Percentiles rank a stretch among this genome's conserved stretches.
Evolutionary conservation across 1,140 invertebrate species (phyloP).

Genomic region (Drosophila pallidifrons): DNA sequence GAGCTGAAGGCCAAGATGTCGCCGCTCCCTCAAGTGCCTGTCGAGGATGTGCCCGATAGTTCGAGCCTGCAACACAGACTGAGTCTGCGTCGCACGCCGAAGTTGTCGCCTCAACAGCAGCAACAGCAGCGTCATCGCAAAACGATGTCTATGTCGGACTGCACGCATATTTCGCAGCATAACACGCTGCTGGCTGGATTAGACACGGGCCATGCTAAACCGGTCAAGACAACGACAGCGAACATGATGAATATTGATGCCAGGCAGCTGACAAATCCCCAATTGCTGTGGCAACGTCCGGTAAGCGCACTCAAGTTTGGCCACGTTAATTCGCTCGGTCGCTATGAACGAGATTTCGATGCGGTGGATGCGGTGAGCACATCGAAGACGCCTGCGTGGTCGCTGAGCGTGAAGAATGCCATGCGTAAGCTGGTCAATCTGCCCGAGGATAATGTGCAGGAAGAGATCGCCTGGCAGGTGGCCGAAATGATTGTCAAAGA

Average conservation of each 20-base stretch:
- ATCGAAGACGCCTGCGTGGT: conserved; percentile 85
- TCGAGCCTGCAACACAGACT: conserved; percentile 53
- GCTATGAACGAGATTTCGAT: conserved; percentile 95
- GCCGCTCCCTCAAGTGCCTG: background rate
- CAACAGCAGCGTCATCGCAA: conserved; percentile 85
- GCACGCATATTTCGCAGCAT: conserved; percentile 87
- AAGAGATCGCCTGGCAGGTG: conserved; percentile 97
- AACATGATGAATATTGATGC: conserved; percentile 93
- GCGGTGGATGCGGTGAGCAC: conserved; percentile 89
- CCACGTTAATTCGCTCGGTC: conserved; percentile 92
- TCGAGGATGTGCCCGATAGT: conserved; percentile 9
- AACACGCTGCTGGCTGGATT: conserved; percentile 90
- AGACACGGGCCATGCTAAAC: conserved; percentile 86
- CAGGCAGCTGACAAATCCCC: conserved; percentile 92
- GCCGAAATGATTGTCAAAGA: conserved; percentile 97
- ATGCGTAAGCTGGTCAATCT: conserved; percentile 92
- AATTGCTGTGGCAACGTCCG: conserved; percentile 92
- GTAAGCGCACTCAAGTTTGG: conserved; percentile 91
- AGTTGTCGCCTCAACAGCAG: conserved; percentile 48
- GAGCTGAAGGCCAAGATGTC: conserved; percentile 89
- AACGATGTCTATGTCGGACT: conserved; percentile 88
- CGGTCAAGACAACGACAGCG: conserved; percentile 56
- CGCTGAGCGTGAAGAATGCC: conserved; percentile 86
- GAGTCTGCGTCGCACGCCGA: conserved; percentile 51
- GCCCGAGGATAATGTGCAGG: conserved; percentile 94